phyloP scores from a whole-genome alignment of 2,113 vertebrate species.

The zebrafish (Danio rerio) region GRCz12tu NC_133191.1:25267001-25267500 shows the following conservation, averaged over 20 bases:
- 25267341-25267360: conserved; percentile 38
- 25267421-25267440: too few relatives aligned
- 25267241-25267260: conserved; percentile 61
- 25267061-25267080: not conserved
- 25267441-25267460: too few relatives aligned
- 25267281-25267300: not conserved
- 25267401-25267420: not conserved
- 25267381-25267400: not conserved
- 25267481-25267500: too few relatives aligned
- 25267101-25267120: not conserved
- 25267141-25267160: not conserved
- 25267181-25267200: conserved; percentile 68
- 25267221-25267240: conserved; percentile 78
- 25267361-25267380: conserved; percentile 42
- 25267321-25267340: conserved; percentile 2
- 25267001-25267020: not conserved
- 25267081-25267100: not conserved
- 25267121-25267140: not conserved
- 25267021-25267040: not conserved
- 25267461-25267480: too few relatives aligned
- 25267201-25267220: conserved; percentile 70
- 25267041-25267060: not conserved
- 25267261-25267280: conserved; percentile 34
- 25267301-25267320: not conserved
- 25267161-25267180: conserved; percentile 12